Base-by-base conservation (phyloP, 2,888 invertebrate genomes). In the Boloria selene region DNA sequence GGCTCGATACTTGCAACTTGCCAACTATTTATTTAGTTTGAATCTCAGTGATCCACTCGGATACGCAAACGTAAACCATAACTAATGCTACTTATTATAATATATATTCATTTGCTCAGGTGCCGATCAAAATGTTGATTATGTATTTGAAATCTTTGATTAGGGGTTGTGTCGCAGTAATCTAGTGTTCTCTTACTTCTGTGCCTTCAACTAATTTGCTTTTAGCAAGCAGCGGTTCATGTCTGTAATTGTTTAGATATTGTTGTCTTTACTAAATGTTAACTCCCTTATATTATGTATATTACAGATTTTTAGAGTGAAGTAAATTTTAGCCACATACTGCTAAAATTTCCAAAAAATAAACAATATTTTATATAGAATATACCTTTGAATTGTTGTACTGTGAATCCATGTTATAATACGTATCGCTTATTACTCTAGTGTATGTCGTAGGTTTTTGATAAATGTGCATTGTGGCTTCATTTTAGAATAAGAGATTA, bases 151-250 rank as follows among this genome's bases (percentile, higher is more conserved):
- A 77, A 73, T 76, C 70, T 79, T 78, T 78, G 71, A 82, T 79
- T 78, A 74, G 62, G 77, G 83, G 86, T 86, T 87, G 83, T 86
- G 85, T 83, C 80, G 72, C 82, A 81, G 80, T 85, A 78, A 77
- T 76, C 73, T 82, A 81, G 79, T 82, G 81, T 83, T 82, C 81
- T 80, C 22, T 22, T 22, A 22, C 22, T 84, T 85, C 82, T 83
- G 88, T 89, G 89, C 88, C 88, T 89, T 89, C 79, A 70, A 81
- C 76, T 82, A 82, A 81, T 83, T 86, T 82, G 82, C 83, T 86
- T 85, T 82, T 80, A 79, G 65, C 49, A 58, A 65, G 67, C 67
- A 65, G 80, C 80, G 77, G 82, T 84, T 81, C 80, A 76, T 70
- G 72, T 78, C 74, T 79, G 76, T 77, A 74, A 79, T 79, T 77